Percentiles rank a stretch among this genome's conserved stretches.
Conservation (phyloP, 2,113 vertebrate species). For the Eurystomus gularis region DNA sequence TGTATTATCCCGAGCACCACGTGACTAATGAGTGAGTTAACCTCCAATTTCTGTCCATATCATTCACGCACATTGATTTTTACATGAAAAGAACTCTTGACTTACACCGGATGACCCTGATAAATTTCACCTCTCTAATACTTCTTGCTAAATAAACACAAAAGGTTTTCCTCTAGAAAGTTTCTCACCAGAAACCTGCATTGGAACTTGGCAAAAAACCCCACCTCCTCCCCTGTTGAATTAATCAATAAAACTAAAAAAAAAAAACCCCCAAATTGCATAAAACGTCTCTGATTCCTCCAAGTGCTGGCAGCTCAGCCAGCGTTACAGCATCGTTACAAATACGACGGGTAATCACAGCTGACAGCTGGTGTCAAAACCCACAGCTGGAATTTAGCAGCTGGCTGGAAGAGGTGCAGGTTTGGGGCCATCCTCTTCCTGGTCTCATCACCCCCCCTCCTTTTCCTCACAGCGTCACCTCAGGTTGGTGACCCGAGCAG, state of each 20-base stretch:
- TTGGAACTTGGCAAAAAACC: neutral
- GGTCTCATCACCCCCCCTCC: neutral
- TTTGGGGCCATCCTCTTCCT: neutral
- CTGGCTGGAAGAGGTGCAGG: neutral
- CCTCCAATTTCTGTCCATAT: slow-evolving; percentile 68
- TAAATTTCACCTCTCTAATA: slow-evolving; percentile 36
- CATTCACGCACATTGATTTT: slow-evolving; percentile 72
- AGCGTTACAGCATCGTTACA: neutral
- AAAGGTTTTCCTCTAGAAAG: slow-evolving; percentile 13
- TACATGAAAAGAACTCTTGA: slow-evolving; percentile 55
- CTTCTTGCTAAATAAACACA: neutral
- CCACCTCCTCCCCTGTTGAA: neutral
- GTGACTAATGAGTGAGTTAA: slow-evolving; percentile 67
- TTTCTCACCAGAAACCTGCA: neutral
- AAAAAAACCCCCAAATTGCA: neutral
- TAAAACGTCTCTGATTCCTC: neutral
- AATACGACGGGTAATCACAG: neutral
- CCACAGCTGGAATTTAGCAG: neutral
- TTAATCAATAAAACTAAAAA: neutral
- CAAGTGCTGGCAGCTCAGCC: neutral
- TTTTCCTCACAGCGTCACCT: fast-evolving
- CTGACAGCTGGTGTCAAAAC: slow-evolving; percentile 36
- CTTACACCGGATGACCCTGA: slow-evolving; percentile 34
- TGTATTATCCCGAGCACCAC: slow-evolving; percentile 64
- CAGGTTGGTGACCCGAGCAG: neutral